Evolutionary conservation across 2,113 vertebrate species (phyloP), one percentile per base, ranked within the genome.

Genomic region (Misgurnus mizolepis): DNA sequence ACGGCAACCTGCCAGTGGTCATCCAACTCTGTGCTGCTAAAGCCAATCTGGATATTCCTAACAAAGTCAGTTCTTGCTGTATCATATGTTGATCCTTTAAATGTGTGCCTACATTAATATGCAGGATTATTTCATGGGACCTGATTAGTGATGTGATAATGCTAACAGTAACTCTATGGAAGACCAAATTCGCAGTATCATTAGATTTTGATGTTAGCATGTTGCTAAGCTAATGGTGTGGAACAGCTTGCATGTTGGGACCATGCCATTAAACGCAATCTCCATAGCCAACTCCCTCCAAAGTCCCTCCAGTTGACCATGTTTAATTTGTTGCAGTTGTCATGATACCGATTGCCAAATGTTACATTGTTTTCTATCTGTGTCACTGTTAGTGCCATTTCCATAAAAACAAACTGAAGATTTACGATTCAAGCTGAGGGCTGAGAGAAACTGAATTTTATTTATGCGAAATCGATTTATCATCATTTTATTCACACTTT

Each of bases 1-100:
- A 99, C 47, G 95, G 97, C n/a, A 98, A 95, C 3, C 81, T 96
- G 74, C 91, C 96, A 3, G 88, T 98, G 14, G 95, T 98, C 86
- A 88, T 88, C 68, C 91, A 94, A 2, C 93, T 99, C 47, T 97
- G 95, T 85, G 91, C 90, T 47, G 93, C 95, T 69, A 93, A 84
- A 72, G 97, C 95, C 78, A 92, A 80, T 85, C 88, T 98, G 47
- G 97, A 99, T 90, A 83, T 97, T 34, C 89, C 94, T 64, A 99
- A 99, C 89, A 99, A 99, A 95, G 98, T 97, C 81, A 85, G 15
- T 58, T 17, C 5, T 14, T 43, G 53, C 8, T 41, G 15, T 58
- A 11, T 50, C n/a, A 41, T 11, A 40, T 56, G 9, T 9, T 49
- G 4, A 11, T 49, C 53, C 15, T 14, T 55, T 55, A 17, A 15